Evolutionary conservation across 2,888 invertebrate genomes (phyloP).

Genomic region (Dolichomitus sp.): DNA sequence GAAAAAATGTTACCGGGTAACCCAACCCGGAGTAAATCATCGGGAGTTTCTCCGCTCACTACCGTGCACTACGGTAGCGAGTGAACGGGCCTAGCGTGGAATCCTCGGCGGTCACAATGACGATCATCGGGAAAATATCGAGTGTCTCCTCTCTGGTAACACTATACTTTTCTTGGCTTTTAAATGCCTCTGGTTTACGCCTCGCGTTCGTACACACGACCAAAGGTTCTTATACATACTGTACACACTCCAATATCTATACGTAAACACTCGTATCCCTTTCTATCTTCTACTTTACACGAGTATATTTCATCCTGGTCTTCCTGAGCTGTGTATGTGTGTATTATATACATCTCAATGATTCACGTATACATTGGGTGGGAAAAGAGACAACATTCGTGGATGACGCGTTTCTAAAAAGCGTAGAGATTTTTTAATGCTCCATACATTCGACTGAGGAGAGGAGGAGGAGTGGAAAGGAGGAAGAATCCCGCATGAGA

Average conservation of each 20-base stretch:
- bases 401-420: conserved; percentile 19
- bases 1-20: conserved; percentile 76
- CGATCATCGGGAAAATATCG: conserved; percentile 85
- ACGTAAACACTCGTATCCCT: conserved; percentile 52
- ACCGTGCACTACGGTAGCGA: conserved; percentile 72
- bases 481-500: conserved; percentile 57
- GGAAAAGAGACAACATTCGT: conserved; percentile 6
- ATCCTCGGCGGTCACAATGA: conserved; percentile 77
- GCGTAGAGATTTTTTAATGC: neutral
- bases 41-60: conserved; percentile 61
- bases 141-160: conserved; percentile 81
- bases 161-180: conserved; percentile 83
- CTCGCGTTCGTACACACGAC: conserved; percentile 21
- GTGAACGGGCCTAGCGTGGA: conserved; percentile 35
- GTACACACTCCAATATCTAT: neutral
- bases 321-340: conserved; percentile 24
- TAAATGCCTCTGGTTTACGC: conserved; percentile 79
- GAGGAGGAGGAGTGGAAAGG: conserved; percentile 39
- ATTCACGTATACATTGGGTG: conserved; percentile 29
- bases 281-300: conserved; percentile 56
- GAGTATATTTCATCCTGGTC: conserved; percentile 58
- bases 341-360: neutral
- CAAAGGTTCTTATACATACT: conserved; percentile 14
- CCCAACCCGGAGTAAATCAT: conserved; percentile 81
- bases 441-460: conserved; percentile 26